phyloP scores from a whole-genome alignment of 1,140 invertebrate genomes.

The Phymorhynchus buccinoides region DNA sequence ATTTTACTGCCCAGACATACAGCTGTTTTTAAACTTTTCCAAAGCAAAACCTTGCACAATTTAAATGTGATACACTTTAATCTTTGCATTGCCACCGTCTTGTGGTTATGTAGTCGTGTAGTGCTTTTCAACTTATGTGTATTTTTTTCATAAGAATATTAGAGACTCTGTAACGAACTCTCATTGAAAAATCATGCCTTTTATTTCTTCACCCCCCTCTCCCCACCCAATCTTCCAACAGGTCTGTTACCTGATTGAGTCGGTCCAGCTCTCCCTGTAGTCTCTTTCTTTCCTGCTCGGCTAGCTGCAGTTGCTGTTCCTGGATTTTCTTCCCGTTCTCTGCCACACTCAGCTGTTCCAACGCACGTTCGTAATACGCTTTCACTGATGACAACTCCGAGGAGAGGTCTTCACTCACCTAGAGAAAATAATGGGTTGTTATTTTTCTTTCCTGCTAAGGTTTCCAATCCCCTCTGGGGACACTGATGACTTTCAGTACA shows the following conservation, averaged over 20 bases:
- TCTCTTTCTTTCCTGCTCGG: constrained; percentile 58
- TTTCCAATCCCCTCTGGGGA: background rate
- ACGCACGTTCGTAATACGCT: constrained; percentile 60
- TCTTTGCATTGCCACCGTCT: too few species aligned
- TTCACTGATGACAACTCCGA: constrained; percentile 59
- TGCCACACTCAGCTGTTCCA: constrained; percentile 61
- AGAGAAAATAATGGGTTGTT: background rate
- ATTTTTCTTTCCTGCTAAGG: background rate
- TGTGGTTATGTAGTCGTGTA: too few species aligned
- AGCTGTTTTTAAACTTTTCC: too few species aligned
- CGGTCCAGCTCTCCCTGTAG: constrained; percentile 59
- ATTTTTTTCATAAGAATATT: too few species aligned
- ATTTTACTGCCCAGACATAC: too few species aligned
- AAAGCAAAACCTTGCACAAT: too few species aligned
- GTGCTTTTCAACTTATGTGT: too few species aligned
- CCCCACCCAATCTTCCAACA: background rate
- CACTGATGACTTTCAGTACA: too few species aligned
- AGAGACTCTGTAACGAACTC: too few species aligned
- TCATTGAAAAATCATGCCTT: too few species aligned
- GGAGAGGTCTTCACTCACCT: constrained; percentile 60
- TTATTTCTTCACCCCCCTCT: too few species aligned
- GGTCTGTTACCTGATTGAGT: constrained; percentile 50
- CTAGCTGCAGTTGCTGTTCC: constrained; percentile 58
- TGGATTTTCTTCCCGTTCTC: constrained; percentile 58
- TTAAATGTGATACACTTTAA: too few species aligned